These are phyloP conservation scores for Apantesis nais DNA, from an alignment of 2,888 invertebrate genomes.

Conservation along the genomic window DNA sequence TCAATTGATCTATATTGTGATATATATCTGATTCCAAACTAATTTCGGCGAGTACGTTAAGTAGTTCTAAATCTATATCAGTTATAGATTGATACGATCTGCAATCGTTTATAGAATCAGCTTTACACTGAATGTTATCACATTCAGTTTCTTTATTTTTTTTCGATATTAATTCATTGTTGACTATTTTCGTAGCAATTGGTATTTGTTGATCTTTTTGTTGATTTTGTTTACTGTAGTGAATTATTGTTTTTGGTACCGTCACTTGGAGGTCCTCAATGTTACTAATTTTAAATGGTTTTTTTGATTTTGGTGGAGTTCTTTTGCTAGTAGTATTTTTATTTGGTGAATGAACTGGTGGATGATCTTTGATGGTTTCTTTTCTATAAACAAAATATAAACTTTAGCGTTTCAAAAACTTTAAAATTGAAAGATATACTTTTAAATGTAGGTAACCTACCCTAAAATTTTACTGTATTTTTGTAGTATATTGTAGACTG, in stretches of 20 bases:
- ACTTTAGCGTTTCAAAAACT: neutral
- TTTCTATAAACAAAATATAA: conserved; percentile 38
- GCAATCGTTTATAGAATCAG: conserved; percentile 5
- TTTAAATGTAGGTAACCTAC: conserved; percentile 44
- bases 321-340: conserved; percentile 15
- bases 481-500: conserved; percentile 59
- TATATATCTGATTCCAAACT: conserved; percentile 32
- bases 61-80: conserved; percentile 27
- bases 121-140: neutral
- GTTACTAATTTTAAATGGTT: conserved; percentile 70
- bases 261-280: conserved; percentile 57
- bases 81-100: conserved; percentile 6
- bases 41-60: conserved; percentile 20
- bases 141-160: conserved; percentile 3
- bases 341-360: conserved; percentile 19
- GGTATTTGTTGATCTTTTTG: neutral
- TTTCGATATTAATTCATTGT: conserved; percentile 7
- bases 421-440: neutral
- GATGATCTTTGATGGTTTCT: conserved; percentile 22
- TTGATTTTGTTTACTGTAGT: conserved; percentile 19
- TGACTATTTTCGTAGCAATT: neutral
- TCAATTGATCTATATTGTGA: conserved; percentile 58
- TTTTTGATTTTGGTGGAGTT: conserved; percentile 47
- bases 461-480: conserved; percentile 64
- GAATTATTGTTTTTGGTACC: conserved; percentile 50